phyloP scores from a whole-genome alignment of 1,140 invertebrate species.

The Leptinotarsa defecta region DNA sequence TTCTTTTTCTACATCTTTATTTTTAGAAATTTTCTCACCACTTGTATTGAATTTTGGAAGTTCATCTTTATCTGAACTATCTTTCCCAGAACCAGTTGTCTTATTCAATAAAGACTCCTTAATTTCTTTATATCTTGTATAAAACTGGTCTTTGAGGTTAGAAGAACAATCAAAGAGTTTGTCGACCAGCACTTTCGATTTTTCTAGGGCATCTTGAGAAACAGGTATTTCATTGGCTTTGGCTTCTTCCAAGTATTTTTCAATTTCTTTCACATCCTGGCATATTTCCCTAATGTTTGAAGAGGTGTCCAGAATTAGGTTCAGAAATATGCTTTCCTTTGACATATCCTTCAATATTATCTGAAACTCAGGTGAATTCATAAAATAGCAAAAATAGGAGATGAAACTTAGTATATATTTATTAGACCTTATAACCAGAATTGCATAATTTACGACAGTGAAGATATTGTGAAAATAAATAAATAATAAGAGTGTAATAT shows the following conservation, averaged over 20 bases:
- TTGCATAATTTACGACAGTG: no score
- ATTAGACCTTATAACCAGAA: no score
- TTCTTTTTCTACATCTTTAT: no score
- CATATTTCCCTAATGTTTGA: slow-evolving; percentile 21
- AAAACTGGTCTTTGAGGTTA: slow-evolving; percentile 25
- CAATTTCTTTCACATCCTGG: slow-evolving; percentile 23
- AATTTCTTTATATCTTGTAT: slow-evolving; percentile 16
- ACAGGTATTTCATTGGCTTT: neutral
- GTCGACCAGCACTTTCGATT: slow-evolving; percentile 24
- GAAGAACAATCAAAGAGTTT: slow-evolving; percentile 12
- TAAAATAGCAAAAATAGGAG: no score
- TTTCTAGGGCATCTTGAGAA: slow-evolving; percentile 15
- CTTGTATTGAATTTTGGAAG: no score
- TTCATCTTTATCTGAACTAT: neutral
- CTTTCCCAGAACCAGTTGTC: neutral
- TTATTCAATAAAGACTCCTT: neutral
- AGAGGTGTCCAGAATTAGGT: slow-evolving; percentile 23
- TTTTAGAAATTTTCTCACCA: no score
- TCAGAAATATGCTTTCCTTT: slow-evolving; percentile 22
- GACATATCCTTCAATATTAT: slow-evolving; percentile 7
- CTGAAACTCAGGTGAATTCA: neutral
- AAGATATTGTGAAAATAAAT: no score
- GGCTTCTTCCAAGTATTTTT: slow-evolving; percentile 12
- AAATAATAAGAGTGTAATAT: no score
- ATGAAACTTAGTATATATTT: no score